These are phyloP conservation scores for Girardinus metallicus DNA, from an alignment of 2,797 vertebrate species.

Conservation along the genomic window DNA sequence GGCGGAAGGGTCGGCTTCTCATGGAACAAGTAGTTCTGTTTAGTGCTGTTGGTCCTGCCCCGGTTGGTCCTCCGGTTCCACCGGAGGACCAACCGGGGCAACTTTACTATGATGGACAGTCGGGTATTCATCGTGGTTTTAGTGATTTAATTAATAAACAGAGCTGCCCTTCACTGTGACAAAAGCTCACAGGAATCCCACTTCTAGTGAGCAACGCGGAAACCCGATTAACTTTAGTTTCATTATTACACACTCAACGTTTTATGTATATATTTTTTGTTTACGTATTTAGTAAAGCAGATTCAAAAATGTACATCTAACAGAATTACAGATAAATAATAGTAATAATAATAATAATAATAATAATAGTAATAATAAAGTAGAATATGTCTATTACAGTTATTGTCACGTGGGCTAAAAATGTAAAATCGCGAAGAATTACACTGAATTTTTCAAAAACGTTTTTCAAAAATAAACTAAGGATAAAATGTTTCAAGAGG, in stretches of 20 bases:
- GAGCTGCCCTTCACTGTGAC: not conserved
- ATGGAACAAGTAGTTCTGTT: not conserved
- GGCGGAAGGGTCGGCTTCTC: not conserved
- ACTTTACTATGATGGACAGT: not conserved
- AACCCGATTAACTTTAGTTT: not conserved
- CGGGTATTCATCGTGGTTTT: not conserved
- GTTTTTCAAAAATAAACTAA: too few species aligned
- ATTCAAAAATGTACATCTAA: not conserved
- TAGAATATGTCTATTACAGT: not conserved
- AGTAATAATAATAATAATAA: too few species aligned
- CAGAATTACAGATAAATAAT: not conserved
- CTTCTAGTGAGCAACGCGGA: too few species aligned
- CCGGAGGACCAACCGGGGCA: not conserved
- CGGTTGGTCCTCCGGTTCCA: too few species aligned
- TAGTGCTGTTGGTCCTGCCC: too few species aligned
- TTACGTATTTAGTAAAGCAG: not conserved
- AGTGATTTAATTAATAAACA: not conserved
- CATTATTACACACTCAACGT: not conserved
- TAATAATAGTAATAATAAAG: not conserved
- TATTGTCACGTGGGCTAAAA: not conserved
- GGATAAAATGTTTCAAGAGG: too few species aligned
- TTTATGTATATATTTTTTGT: too few species aligned
- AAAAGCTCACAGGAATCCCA: too few species aligned
- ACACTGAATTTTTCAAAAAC: too few species aligned
- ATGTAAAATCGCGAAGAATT: too few species aligned